These are phyloP conservation scores for Drosophila auraria DNA, from an alignment of 1,140 invertebrate species.

Conservation along the genomic window DNA sequence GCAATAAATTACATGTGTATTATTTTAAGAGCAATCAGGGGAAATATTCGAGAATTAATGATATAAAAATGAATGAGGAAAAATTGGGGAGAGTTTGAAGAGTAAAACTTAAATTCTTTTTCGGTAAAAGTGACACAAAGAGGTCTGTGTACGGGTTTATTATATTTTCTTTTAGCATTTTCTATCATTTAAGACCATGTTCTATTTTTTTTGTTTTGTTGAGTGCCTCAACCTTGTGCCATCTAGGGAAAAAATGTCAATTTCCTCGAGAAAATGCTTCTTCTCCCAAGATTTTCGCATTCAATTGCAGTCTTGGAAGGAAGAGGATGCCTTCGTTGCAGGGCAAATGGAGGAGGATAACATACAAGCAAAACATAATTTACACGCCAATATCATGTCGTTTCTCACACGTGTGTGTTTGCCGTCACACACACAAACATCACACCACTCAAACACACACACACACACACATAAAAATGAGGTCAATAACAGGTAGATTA, in stretches of 20 bases:
- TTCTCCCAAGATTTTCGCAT: conserved; percentile 29
- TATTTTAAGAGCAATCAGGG: neutral
- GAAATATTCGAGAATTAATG: neutral
- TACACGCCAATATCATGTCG: conserved; percentile 67
- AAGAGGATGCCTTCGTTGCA: neutral
- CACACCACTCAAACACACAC: conserved; percentile 13
- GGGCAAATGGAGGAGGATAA: conserved; percentile 24
- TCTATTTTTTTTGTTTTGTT: neutral
- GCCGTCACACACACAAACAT: conserved; percentile 28
- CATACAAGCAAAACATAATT: conserved; percentile 69
- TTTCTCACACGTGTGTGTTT: conserved; percentile 40
- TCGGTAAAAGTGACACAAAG: no score
- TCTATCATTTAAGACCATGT: neutral
- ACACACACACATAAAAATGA: conserved; percentile 67
- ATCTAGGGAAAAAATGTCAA: conserved; percentile 31
- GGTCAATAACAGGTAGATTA: conserved; percentile 84
- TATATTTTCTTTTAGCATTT: neutral
- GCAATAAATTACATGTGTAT: neutral
- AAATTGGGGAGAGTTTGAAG: no score
- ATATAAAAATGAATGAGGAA: neutral
- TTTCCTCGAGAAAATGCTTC: conserved; percentile 31
- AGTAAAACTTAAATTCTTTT: no score
- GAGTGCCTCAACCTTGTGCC: conserved; percentile 15
- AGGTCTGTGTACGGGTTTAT: no score
- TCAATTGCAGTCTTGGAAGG: conserved; percentile 24